Base-by-base conservation (phyloP, 2,888 invertebrate genomes). In the Harpagoxenus sublaevis region DNA sequence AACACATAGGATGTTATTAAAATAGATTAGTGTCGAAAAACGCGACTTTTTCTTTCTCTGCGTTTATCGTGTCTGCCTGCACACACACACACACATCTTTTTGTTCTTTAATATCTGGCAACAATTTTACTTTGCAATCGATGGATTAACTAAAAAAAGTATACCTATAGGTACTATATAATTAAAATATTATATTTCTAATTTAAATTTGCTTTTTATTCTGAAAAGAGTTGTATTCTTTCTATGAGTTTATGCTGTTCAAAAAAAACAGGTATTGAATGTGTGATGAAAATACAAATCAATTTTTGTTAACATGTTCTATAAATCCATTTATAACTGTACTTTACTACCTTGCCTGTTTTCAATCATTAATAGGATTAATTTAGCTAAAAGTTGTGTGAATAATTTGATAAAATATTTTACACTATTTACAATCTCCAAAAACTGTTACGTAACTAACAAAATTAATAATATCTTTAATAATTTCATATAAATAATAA, bases 21-120 rank as follows among this genome's bases (percentile, higher is more conserved):
- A 83, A 77, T 66, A 77, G 78, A 78, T 77, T 71, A 68, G 35
- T 70, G 68, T 62, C 57, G 81, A 71, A 66, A 55, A 62, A 45
- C 39, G 68, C 53, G 57, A 62, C 12, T 42, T 57, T 48, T 23
- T 15, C 2, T 23, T 15, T 5, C 18, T 28, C 23, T 18, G 10
- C 48, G 3, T 35, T 31, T 9, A 31, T 51, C 12, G 3, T 1
- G 45, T 57, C 12, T 39, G 6, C 10, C 10, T 23, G 10, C 2
- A 23, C 23, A 23, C 23, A 23, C 23, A 23, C 23, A 23, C 23
- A 23, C 23, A 23, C 23, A n/a, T 8, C 31, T 75, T 48, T n/a
- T n/a, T 35, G n/a, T 48, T 48, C 3, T 60, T 74, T 63, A 48
- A 75, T 9, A 48, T 12, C 12, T 12, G 18, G 60, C 8, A 57